phyloP scores from a whole-genome alignment of 1,140 invertebrate genomes.

The Cryptotermes secundus region DNA sequence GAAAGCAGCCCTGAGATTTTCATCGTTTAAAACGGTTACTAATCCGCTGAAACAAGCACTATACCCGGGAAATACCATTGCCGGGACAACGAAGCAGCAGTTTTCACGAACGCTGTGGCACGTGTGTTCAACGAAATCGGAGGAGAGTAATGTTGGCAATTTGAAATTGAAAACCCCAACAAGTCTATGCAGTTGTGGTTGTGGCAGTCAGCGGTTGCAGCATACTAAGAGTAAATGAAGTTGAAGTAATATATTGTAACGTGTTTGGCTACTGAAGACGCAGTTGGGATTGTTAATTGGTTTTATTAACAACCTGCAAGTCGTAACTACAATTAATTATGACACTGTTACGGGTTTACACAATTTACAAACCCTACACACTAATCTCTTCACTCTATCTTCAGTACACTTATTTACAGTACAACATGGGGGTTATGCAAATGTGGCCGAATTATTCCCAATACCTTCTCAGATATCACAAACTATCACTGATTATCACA shows the following conservation, averaged over 20 bases:
- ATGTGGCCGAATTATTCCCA: too few species aligned
- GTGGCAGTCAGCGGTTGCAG: constrained; percentile 45
- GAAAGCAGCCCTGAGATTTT: constrained; percentile 56
- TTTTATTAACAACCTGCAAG: too few species aligned
- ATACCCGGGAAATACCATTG: constrained; percentile 51
- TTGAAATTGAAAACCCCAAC: constrained; percentile 45
- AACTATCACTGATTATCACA: too few species aligned
- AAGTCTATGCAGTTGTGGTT: constrained; percentile 61
- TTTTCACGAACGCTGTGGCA: constrained; percentile 67
- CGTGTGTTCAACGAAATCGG: constrained; percentile 55
- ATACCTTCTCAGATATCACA: too few species aligned
- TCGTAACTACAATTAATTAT: too few species aligned
- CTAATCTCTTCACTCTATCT: too few species aligned
- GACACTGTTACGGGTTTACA: too few species aligned
- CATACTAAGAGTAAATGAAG: background rate
- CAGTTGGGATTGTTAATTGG: too few species aligned
- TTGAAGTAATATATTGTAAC: background rate
- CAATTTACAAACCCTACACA: too few species aligned
- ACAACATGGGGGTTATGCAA: too few species aligned
- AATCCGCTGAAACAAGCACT: constrained; percentile 45
- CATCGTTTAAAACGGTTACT: constrained; percentile 38
- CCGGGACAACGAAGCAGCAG: constrained; percentile 56
- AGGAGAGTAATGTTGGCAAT: constrained; percentile 40
- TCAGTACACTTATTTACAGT: too few species aligned
- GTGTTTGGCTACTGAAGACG: too few species aligned